Evolutionary conservation across 2,113 vertebrate species (phyloP).

Genomic region (Halcyon senegalensis): DNA sequence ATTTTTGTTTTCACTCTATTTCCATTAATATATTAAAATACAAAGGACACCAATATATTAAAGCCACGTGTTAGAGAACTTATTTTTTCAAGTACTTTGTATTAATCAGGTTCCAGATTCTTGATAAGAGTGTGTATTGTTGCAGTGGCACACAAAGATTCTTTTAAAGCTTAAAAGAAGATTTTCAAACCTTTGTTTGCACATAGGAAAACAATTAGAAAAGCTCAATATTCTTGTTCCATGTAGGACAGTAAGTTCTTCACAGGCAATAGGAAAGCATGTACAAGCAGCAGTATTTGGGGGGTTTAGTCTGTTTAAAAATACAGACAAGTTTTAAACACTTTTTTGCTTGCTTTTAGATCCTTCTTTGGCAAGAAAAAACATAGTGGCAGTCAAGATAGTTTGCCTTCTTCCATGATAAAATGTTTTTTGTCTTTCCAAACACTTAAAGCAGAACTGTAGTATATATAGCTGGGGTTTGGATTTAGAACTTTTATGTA

Average conservation of each 20-base stretch:
- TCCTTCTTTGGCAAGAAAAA: not conserved
- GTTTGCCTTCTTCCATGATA: not conserved
- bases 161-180: not conserved
- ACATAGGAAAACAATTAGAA: not conserved
- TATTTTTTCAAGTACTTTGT: not conserved
- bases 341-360: not conserved
- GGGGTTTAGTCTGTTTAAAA: not conserved
- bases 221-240: not conserved
- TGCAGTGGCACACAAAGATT: not conserved
- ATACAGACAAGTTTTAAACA: not conserved
- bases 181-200: not conserved
- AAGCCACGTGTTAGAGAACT: not conserved
- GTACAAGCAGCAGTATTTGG: not conserved
- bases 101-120: not conserved
- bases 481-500: not conserved
- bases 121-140: not conserved
- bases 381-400: not conserved
- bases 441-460: not conserved
- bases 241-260: not conserved
- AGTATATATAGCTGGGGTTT: not conserved
- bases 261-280: not conserved
- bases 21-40: not conserved
- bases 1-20: not conserved
- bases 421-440: not conserved
- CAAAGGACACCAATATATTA: not conserved